Conservation (phyloP, 1,140 invertebrate genomes). For the Idris sp. region DNA sequence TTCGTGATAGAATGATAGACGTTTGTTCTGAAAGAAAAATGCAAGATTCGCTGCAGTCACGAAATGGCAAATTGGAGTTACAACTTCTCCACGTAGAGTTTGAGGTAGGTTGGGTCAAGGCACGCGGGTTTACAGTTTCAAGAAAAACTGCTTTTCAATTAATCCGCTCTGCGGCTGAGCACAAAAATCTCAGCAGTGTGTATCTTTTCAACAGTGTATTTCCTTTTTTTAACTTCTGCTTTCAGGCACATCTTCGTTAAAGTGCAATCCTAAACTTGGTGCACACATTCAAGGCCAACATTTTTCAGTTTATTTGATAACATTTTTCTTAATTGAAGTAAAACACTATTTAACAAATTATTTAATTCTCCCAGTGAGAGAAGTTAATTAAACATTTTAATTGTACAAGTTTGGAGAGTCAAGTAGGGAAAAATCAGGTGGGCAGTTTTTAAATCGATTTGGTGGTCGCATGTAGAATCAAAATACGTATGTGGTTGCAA, state of each 20-base stretch:
- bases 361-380: too few relatives aligned
- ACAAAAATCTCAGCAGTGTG: slow-evolving; percentile 26
- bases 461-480: slow-evolving; percentile 50
- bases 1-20: slow-evolving; percentile 80
- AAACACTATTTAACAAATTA: too few relatives aligned
- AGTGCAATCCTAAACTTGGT: too few relatives aligned
- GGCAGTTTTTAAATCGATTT: slow-evolving; percentile 57
- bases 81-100: slow-evolving; percentile 72
- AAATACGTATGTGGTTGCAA: slow-evolving; percentile 62
- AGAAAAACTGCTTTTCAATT: slow-evolving; percentile 53
- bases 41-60: slow-evolving; percentile 79
- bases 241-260: too few relatives aligned
- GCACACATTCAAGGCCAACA: slow-evolving; percentile 46
- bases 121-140: slow-evolving; percentile 50
- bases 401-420: too few relatives aligned
- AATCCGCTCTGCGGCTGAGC: slow-evolving; percentile 8
- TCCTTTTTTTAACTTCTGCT: slow-evolving; percentile 23
- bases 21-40: slow-evolving; percentile 79
- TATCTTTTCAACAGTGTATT: slow-evolving; percentile 6
- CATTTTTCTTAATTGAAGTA: too few relatives aligned
- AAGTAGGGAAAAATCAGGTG: too few relatives aligned
- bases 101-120: slow-evolving; percentile 75
- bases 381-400: too few relatives aligned
- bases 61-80: slow-evolving; percentile 79
- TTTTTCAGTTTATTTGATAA: slow-evolving; percentile 6